phyloP scores from a whole-genome alignment of 92 coral and sea anemone genomes.

The Anthopleura xanthogrammica region DNA sequence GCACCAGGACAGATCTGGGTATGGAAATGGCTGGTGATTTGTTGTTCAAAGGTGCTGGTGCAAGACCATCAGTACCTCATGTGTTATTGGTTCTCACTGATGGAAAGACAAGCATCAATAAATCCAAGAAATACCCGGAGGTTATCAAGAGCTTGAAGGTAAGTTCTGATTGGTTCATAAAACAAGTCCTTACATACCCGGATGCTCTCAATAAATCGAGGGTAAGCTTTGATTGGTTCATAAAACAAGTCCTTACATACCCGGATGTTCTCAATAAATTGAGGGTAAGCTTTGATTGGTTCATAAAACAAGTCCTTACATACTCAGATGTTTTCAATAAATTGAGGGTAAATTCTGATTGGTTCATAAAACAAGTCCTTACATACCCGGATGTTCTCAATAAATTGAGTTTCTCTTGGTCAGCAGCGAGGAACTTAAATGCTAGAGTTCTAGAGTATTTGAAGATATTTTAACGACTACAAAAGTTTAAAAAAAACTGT shows the following conservation, averaged over 20 bases:
- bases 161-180: neutral
- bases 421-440: no score
- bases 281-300: slow-evolving; percentile 24
- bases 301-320: no score
- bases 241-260: neutral
- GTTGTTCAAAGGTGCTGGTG: slow-evolving; percentile 35
- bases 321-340: no score
- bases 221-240: neutral
- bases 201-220: no score
- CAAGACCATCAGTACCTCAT: slow-evolving; percentile 43
- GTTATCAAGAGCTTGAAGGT: slow-evolving; percentile 51
- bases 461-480: no score
- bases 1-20: slow-evolving; percentile 56
- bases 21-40: slow-evolving; percentile 37
- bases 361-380: no score
- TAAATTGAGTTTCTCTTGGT: no score
- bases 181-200: no score
- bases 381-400: no score
- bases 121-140: slow-evolving; percentile 29
- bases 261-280: slow-evolving; percentile 35
- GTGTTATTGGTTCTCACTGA: slow-evolving; percentile 59
- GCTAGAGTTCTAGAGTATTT: no score
- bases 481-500: no score
- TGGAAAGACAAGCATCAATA: slow-evolving; percentile 40
- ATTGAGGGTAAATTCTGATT: neutral